Conservation (phyloP, 2,888 invertebrate species). For the Gastracanthus pulcherrimus region DNA sequence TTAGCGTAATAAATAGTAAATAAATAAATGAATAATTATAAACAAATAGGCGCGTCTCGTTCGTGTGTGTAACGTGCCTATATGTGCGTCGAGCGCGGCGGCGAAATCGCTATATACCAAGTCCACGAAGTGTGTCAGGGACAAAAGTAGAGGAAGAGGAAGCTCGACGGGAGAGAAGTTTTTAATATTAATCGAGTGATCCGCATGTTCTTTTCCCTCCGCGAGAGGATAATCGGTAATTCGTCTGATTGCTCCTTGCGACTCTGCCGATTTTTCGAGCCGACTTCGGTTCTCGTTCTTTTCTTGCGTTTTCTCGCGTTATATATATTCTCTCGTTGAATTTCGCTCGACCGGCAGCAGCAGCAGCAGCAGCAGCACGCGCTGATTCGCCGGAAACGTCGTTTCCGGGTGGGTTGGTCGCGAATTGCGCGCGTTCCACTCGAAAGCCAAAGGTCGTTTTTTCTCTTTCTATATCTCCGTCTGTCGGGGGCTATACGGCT, state of each 20-base stretch:
- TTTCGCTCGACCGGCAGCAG: no score
- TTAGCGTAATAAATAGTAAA: constrained; percentile 19
- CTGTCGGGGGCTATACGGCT: neutral
- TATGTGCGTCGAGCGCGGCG: constrained; percentile 19
- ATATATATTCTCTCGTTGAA: neutral
- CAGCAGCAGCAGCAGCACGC: no score
- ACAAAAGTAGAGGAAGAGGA: neutral
- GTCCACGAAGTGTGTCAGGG: neutral
- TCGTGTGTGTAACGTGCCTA: constrained; percentile 54
- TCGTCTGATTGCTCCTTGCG: no score
- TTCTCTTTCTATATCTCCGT: neutral
- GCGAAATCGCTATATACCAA: neutral
- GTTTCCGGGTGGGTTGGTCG: constrained; percentile 45
- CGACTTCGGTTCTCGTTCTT: neutral
- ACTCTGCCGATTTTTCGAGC: constrained; percentile 10
- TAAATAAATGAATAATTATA: neutral
- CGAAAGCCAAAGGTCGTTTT: constrained; percentile 9
- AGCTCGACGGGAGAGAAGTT: no score
- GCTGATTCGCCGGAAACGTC: constrained; percentile 36
- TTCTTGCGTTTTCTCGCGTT: neutral
- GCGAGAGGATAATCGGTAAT: neutral
- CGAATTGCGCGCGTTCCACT: constrained; percentile 25
- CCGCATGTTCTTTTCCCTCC: neutral
- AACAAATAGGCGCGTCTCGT: constrained; percentile 41
- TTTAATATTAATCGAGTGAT: no score